Conservation (phyloP, 1,140 invertebrate species). For the Zaprionus kolodkinae region DNA sequence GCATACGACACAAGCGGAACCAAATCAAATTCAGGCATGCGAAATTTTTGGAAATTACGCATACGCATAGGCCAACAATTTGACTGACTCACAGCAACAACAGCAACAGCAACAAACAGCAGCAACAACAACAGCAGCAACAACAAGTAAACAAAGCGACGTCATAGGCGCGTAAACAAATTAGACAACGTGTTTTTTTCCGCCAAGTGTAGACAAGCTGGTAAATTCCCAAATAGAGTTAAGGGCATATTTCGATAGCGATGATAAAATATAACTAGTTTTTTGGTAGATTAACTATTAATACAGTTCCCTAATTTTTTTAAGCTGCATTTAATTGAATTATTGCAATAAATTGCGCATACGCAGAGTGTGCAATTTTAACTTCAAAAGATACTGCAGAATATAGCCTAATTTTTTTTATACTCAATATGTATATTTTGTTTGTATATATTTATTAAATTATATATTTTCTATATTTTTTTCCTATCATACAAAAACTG, state of each 20-base stretch:
- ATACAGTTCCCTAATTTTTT: too few relatives aligned
- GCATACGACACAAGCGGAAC: constrained; percentile 39
- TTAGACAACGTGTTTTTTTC: background rate
- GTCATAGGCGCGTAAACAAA: constrained; percentile 55
- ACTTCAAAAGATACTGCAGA: too few relatives aligned
- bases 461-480: too few relatives aligned
- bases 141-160: constrained; percentile 40
- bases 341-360: too few relatives aligned
- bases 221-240: background rate
- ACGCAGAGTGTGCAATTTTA: too few relatives aligned
- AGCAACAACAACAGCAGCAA: constrained; percentile 22
- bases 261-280: too few relatives aligned
- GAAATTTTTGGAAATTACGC: constrained; percentile 55
- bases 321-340: too few relatives aligned
- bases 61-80: constrained; percentile 40
- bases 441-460: too few relatives aligned
- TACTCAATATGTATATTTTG: too few relatives aligned
- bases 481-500: background rate
- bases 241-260: constrained; percentile 6
- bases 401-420: too few relatives aligned
- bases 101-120: too few relatives aligned
- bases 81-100: constrained; percentile 66
- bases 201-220: constrained; percentile 11
- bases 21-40: constrained; percentile 38
- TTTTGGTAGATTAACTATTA: too few relatives aligned